Evolutionary conservation across 2,113 vertebrate species (phyloP), one percentile per base, ranked within the genome.

Genomic region (Pterocles orientalis): DNA sequence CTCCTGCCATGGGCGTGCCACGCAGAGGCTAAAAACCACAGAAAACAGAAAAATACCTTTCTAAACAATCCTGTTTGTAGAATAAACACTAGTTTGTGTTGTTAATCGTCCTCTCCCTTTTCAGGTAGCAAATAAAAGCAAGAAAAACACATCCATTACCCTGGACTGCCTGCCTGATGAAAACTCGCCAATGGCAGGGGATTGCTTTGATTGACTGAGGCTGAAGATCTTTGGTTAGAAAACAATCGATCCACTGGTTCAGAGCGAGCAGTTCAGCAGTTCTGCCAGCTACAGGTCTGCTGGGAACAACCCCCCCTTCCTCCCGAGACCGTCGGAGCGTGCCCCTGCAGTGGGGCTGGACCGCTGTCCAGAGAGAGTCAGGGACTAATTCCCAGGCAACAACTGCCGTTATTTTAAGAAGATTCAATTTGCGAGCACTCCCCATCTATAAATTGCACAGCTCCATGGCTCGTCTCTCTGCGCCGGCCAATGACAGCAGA

Each of bases 131-230:
- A 94, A 88, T 94, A 62, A 86, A 97, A 82, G 66, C 43, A 94
- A 92, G 92, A 60, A 92, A 92, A 92, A 61, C 47, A 77, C 77
- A 90, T 71, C 85, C 90, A 71, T 88, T 77, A 92, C 56, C 33
- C 75, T 47, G 95, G 86, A 13, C 61, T 92, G 95, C 90, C 88
- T 96, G 94, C 57, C 51, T 88, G 60, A 86, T 12, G 84, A 95
- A 39, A 97, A 79, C 70, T 86, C 89, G 57, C 89, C 97, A 95
- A 79, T 80, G 78, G 72, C 92, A 92, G 84, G 92, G 65, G 91
- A 83, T 73, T 58, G 82, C 12, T 89, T 58, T 82, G 87, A 96
- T 20, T 66, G 94, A 96, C 34, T 79, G 69, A 89, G 76, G 21
- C 12, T 85, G 51, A 58, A 82, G 79, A 79, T 83, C 85, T 93